Base-by-base conservation (phyloP, 2,797 vertebrate species). In the Sylvilagus floridanus region DNA sequence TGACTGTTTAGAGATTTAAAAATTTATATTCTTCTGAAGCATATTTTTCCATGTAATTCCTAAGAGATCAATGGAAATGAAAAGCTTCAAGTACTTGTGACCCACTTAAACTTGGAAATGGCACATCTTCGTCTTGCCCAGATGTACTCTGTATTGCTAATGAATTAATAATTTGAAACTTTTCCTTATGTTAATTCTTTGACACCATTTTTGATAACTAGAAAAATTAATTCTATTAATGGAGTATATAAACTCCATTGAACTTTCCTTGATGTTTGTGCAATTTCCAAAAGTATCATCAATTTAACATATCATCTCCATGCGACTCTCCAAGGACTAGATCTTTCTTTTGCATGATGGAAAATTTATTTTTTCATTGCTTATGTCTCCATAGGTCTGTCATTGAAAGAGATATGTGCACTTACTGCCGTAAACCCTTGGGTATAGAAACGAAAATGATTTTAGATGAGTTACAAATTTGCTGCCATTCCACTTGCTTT, bases 401-500 rank as follows among this genome's bases (percentile, higher is more conserved):
- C 96, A 99, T 98, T 92, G 99, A 99, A 97, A 99, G 98, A 97
- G 99, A 99, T 97, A 98, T 99, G 97, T 99, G 99, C 97, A 99
- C 99, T 88, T 98, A 96, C 96, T 99, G 99, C 97, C 99, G 97
- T 77, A 99, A 99, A 93, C 99, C 99, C 85, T 98, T 99, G 98
- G 98, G 97, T 52, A 97, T 97, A 28, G 99, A 99, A 35, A 98
- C 99, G 84, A 99, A 99, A 98, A 99, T 99, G 98, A 98, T 99
- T 97, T 98, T 99, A 97, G 99, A 99, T 63, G 99, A 99, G 77
- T 97, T 99, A 98, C 99, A 99, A 93, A 99, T 99, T 97, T 99
- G 98, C 97, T 99, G 99, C 97, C 99, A 99, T 85, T 99, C 99
- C 0, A 97, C 98, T 93, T 99, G 99, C 98, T 99, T 99, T 96